Evolutionary conservation across 2,797 vertebrate genomes (phyloP).

Genomic region (Anabas testudineus): DNA sequence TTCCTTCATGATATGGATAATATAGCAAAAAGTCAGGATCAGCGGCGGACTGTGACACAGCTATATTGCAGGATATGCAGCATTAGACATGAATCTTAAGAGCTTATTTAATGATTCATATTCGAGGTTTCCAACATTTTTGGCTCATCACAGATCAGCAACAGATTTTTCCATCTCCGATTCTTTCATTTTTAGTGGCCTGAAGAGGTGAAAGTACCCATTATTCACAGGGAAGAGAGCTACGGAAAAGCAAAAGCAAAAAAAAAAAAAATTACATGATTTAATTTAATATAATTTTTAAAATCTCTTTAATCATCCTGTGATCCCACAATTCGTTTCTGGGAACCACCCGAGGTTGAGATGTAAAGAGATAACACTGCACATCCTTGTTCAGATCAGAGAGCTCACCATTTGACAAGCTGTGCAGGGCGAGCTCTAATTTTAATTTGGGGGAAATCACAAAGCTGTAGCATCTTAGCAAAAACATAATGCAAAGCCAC

Average conservation of each 20-base stretch:
- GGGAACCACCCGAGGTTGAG: background rate
- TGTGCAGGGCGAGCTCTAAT: background rate
- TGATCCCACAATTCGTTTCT: background rate
- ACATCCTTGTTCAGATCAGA: background rate
- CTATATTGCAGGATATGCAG: background rate
- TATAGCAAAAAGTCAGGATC: slow-evolving; percentile 2
- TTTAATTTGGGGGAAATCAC: background rate
- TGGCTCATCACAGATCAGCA: background rate
- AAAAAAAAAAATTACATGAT: background rate
- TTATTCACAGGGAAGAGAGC: background rate
- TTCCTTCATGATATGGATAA: background rate
- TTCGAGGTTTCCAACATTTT: background rate
- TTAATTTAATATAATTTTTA: background rate
- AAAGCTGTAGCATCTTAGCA: slow-evolving; percentile 1
- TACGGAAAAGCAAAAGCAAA: background rate
- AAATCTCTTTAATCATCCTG: slow-evolving; percentile 1
- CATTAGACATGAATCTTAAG: background rate
- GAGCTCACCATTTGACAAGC: slow-evolving; percentile 11
- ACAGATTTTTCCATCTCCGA: background rate
- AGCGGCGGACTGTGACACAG: background rate
- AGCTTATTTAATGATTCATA: slow-evolving; percentile 2
- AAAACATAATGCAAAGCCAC: slow-evolving; percentile 5
- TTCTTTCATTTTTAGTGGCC: background rate
- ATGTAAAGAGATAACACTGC: background rate
- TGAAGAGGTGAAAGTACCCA: background rate